Percentiles rank a stretch among this genome's conserved stretches.
phyloP scores from a whole-genome alignment of 2,113 vertebrate species.

The Rhegmatorhina hoffmannsi region DNA sequence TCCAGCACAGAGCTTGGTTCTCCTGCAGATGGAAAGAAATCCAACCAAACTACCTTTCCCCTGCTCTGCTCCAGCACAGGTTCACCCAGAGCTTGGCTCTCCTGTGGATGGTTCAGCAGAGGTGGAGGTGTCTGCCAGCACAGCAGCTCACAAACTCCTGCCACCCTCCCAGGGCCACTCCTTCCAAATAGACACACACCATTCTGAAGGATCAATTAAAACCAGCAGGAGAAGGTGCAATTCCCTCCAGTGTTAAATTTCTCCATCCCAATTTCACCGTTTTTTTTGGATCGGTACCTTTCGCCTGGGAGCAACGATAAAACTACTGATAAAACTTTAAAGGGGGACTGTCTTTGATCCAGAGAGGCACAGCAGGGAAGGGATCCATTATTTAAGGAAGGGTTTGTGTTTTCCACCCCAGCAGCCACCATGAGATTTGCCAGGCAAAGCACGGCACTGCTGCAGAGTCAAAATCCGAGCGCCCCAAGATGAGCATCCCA shows the following conservation, averaged over 20 bases:
- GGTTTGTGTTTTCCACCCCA: constrained; percentile 39
- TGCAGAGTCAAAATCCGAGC: background rate
- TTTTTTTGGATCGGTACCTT: background rate
- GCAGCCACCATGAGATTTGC: background rate
- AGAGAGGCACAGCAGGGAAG: constrained; percentile 28
- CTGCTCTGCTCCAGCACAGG: too few relatives aligned
- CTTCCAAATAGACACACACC: background rate
- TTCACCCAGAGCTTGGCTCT: background rate
- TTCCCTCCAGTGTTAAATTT: background rate
- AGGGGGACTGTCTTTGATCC: constrained; percentile 50
- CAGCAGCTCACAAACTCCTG: background rate
- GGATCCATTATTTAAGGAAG: constrained; percentile 55
- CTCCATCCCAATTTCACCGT: background rate
- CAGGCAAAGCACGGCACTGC: background rate
- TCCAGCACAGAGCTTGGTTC: background rate
- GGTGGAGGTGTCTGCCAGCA: background rate
- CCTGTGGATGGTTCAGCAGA: background rate
- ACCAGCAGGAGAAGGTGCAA: background rate
- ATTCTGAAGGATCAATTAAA: background rate
- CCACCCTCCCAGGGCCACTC: background rate
- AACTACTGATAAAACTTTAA: constrained; percentile 58
- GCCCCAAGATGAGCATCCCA: background rate
- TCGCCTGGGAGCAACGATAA: constrained; percentile 39
- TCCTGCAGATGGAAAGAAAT: background rate
- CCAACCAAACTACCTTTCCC: too few relatives aligned